A percentile compares a stretch with the other conserved stretches of the same genome.
phyloP scores from a whole-genome alignment of 2,888 invertebrate genomes.

The Luperina testacea region DNA sequence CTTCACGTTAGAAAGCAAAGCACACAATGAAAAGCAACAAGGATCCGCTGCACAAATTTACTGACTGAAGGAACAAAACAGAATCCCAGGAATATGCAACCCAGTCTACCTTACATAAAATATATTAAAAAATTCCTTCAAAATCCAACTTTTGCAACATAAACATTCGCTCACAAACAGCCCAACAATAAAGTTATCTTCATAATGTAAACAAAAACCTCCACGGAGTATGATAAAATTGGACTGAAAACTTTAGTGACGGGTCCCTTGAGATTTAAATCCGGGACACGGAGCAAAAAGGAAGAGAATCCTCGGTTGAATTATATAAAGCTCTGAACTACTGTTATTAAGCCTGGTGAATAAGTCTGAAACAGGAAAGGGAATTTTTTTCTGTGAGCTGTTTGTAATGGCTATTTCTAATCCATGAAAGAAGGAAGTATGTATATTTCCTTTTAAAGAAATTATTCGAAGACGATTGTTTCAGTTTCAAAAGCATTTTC shows the following conservation, averaged over 20 bases:
- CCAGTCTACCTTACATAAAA: neutral
- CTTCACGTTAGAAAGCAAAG: neutral
- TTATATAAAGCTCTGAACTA: constrained; percentile 17
- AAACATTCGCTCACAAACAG: constrained; percentile 23
- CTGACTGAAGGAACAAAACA: neutral
- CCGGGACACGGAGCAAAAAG: constrained; percentile 7
- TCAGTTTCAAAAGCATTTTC: no score
- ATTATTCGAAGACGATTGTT: no score
- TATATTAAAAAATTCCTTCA: constrained; percentile 1
- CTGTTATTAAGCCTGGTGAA: constrained; percentile 6
- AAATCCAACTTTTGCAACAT: neutral
- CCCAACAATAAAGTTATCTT: constrained; percentile 18
- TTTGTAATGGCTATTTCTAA: neutral
- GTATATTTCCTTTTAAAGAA: no score
- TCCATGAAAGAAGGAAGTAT: neutral
- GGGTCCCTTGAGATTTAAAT: constrained; percentile 36
- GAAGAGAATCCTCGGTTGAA: constrained; percentile 14
- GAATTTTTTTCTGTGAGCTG: neutral
- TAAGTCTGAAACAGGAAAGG: constrained; percentile 14
- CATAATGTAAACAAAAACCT: constrained; percentile 47
- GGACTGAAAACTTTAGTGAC: constrained; percentile 43
- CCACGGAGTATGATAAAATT: constrained; percentile 38
- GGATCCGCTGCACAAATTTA: neutral
- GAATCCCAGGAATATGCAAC: neutral
- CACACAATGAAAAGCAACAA: neutral